Evolutionary conservation across 2,888 invertebrate species (phyloP).

Genomic region (Cephus sareptanus): DNA sequence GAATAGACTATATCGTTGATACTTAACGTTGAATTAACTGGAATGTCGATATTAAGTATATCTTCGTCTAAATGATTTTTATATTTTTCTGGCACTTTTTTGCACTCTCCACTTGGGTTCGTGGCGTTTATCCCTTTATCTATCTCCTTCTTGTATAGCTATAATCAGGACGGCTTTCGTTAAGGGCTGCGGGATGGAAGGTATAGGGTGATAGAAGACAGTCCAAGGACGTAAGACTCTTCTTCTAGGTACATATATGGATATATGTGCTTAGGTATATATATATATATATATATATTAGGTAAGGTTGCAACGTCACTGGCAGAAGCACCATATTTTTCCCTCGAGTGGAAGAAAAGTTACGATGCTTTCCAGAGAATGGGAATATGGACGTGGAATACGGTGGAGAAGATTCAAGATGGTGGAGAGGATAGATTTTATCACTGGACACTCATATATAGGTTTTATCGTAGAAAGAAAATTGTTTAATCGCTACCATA

Average conservation of each 20-base stretch:
- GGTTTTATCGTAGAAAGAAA: not conserved
- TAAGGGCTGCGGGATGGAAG: not conserved
- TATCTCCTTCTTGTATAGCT: not conserved
- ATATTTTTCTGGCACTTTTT: constrained; percentile 14
- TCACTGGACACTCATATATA: not conserved
- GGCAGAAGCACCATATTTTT: constrained; percentile 49
- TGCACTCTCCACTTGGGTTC: constrained; percentile 7
- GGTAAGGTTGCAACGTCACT: constrained; percentile 40
- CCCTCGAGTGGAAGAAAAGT: constrained; percentile 43
- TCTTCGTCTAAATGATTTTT: not conserved
- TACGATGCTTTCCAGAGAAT: constrained; percentile 23
- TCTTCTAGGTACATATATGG: not conserved
- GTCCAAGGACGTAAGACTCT: not conserved
- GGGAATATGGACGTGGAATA: not conserved
- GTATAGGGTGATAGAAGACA: not conserved
- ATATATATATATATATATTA: not conserved
- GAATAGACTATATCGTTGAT: not conserved
- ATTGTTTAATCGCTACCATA: not conserved
- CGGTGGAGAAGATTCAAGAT: not conserved
- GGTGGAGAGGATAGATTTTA: not conserved
- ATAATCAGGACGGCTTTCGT: not conserved
- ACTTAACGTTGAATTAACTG: not conserved
- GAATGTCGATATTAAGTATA: not conserved
- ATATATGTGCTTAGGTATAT: not conserved
- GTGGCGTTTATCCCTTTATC: not conserved